Evolutionary conservation across 1,140 invertebrate species (phyloP).

Genomic region (Arctopsyche grandis): DNA sequence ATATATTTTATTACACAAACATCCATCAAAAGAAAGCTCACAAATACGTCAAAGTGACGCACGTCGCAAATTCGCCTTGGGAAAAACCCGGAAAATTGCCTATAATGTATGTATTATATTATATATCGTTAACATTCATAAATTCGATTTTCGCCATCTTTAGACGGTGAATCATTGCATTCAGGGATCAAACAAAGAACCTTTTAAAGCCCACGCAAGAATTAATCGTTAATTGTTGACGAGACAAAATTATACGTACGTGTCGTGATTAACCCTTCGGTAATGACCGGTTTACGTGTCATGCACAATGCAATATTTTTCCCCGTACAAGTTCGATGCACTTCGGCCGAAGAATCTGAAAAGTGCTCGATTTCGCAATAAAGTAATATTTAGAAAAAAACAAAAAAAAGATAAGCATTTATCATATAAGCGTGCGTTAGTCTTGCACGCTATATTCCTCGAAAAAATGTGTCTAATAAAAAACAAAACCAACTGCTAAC

Average conservation of each 20-base stretch:
- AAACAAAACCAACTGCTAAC: not conserved
- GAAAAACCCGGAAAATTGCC: too few species aligned
- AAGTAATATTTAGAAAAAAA: not conserved
- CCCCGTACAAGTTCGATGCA: too few species aligned
- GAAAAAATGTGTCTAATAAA: not conserved
- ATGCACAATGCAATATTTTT: too few species aligned
- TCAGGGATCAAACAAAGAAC: not conserved
- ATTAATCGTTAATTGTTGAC: not conserved
- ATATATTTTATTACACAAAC: not conserved
- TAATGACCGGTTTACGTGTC: not conserved
- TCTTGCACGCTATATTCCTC: not conserved
- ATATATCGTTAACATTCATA: too few species aligned
- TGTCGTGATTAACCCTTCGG: not conserved
- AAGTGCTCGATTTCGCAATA: conserved; percentile 12
- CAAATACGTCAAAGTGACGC: too few species aligned
- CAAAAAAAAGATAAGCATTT: not conserved
- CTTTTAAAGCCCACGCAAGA: not conserved
- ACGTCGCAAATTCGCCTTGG: too few species aligned
- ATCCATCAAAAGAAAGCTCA: not conserved
- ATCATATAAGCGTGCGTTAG: not conserved
- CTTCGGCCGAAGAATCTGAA: too few species aligned
- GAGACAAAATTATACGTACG: too few species aligned
- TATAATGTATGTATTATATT: too few species aligned
- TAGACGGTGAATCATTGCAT: not conserved
- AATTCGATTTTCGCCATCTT: too few species aligned